Evolutionary conservation across 1,140 invertebrate species (phyloP), one percentile per base, ranked within the genome.

Genomic region (Drosophila trapezifrons): DNA sequence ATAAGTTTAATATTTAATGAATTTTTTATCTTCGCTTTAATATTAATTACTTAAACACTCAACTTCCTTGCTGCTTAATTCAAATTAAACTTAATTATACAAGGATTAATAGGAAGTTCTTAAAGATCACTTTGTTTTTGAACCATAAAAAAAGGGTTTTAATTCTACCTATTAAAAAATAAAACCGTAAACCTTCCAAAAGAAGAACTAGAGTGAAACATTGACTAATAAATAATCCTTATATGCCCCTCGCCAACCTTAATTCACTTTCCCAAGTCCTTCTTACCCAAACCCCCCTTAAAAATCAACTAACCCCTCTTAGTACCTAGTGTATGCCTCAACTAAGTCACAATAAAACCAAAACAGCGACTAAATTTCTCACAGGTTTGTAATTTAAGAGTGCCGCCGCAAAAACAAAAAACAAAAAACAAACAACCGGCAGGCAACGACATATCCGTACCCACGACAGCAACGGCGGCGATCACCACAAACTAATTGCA

Each of bases 401-500:
- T 49, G 45, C 63, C 62, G 37, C 76, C 55, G 43, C 38, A 71
- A 64, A 46, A 60, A 47, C 29, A 40, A 58, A 57, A 27, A 75
- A 62, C 55, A 64, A 55, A 46, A 15, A 45, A 45, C 40, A 32
- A 22, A 17, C n/a, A 37, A 38, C 63, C 35, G 32, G 7, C 49
- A 56, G 47, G 55, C 49, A 54, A 60, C 56, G 62, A 63, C 47
- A 58, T 70, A 59, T 64, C 62, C 62, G 37, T 37, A n/a, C 65
- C 35, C 60, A 60, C 60, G 55, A 65, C 40, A 35, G 20, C 40
- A 32, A 45, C 47, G 20, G 42, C 65, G 43, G 46, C 45, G 65
- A 69, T 67, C 51, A 84, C 84, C 80, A 55, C 84, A 89, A 89
- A 87, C 78, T 89, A 89, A 89, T 89, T 89, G 85, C 80, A 78